Evolutionary conservation across 2,888 invertebrate genomes (phyloP), one percentile per base, ranked within the genome.

Genomic region (Drosophila cracens): DNA sequence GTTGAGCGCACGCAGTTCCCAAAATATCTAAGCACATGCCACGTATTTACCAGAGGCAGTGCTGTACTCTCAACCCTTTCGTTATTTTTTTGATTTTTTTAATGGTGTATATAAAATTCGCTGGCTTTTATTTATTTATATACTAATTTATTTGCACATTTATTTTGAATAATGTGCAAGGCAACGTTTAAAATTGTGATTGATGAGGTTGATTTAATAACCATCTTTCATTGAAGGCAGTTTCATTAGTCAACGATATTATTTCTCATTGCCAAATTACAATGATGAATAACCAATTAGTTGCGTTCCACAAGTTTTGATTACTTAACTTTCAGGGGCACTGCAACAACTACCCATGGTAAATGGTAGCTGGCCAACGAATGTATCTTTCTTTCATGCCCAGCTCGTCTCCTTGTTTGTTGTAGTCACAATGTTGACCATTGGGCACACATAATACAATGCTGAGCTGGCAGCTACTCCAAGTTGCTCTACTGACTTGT

Each of bases 341-440:
- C 10, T 10, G 38, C 38, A 40, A 18, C 8, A 40, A 2, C 40
- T 4, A n/a, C 10, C 40, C n/a, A 10, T 40, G n/a, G n/a, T 40
- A 16, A 43, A 21, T 51, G 38, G 33, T 49, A 51, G 38, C 34
- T 52, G 73, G 25, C 33, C 56, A 60, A 34, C 46, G 59, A 53
- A 70, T 81, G 70, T 51, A 68, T 49, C 60, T 57, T 59, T 53
- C 57, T 80, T 74, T 70, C 57, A 71, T 74, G 74, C 63, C 76
- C 56, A 67, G 54, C 46, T 38, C 29, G 49, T 13, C 65, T 31
- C 70, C 46, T 56, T 54, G 36, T 27, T 21, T 69, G 66, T 58
- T 80, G 78, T 69, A 71, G 79, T 74, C 79, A 51, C 61, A 56
- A 57, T 74, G 71, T 65, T 78, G 80, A 74, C 82, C 74, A 66